Percentiles rank a stretch among this genome's conserved stretches.
Evolutionary conservation across 2,888 invertebrate genomes (phyloP).

Genomic region (Agrotis exclamationis): DNA sequence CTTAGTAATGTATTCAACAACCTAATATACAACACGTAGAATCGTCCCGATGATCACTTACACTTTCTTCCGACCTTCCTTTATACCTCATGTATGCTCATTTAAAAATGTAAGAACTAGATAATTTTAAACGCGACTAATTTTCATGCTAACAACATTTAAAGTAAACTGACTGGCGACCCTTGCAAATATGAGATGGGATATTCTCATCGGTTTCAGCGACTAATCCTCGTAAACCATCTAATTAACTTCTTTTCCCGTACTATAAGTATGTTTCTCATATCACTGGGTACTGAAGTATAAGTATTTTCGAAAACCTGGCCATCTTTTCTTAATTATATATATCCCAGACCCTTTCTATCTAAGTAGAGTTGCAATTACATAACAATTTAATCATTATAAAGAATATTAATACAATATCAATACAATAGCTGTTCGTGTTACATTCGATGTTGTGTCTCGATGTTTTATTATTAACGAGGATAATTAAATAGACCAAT

Average conservation of each 20-base stretch:
- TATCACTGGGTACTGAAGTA: constrained; percentile 1
- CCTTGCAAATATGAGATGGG: neutral
- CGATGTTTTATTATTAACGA: constrained; percentile 80
- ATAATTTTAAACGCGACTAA: constrained; percentile 27
- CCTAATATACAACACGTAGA: constrained; percentile 15
- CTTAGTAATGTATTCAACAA: constrained; percentile 64
- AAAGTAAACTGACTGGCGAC: constrained; percentile 45
- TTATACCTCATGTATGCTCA: constrained; percentile 38
- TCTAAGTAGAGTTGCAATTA: constrained; percentile 58
- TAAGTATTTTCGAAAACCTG: constrained; percentile 11
- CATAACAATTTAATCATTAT: constrained; percentile 57
- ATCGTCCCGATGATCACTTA: constrained; percentile 11
- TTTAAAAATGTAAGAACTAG: constrained; percentile 28
- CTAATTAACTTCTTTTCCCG: neutral
- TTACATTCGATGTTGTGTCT: constrained; percentile 83
- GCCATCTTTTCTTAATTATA: constrained; percentile 15
- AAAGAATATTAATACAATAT: constrained; percentile 64
- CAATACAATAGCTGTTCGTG: constrained; percentile 76
- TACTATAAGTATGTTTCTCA: neutral
- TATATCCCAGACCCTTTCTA: constrained; percentile 21
- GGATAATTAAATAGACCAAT: constrained; percentile 77
- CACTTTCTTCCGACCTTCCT: constrained; percentile 23
- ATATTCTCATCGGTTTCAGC: constrained; percentile 2
- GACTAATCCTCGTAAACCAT: constrained; percentile 14
- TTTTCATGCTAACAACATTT: constrained; percentile 1